Evolutionary conservation across 2,888 invertebrate genomes (phyloP), one percentile per base, ranked within the genome.

Genomic region (Philereme transversata): DNA sequence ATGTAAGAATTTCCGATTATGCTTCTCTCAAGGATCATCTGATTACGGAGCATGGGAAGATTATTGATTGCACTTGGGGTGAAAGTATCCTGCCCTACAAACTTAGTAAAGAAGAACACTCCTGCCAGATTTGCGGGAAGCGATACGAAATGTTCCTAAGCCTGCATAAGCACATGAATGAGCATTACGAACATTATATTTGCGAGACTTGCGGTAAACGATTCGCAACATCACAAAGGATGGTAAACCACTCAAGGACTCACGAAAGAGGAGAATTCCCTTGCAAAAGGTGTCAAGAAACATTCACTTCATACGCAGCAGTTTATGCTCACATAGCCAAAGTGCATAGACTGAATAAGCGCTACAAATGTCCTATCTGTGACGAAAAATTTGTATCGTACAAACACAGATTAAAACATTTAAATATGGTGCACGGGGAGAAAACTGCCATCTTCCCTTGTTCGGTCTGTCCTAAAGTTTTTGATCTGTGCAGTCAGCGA

Each of bases 191-290:
- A 8, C 89, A 90, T 61, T 90, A 81, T 60, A 89, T 92, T 4
- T 92, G 92, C 49, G 91, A 91, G 65, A 88, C 84, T n/a, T 92
- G 92, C 52, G 92, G 92, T 0, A 91, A 91, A 67, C 69, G 85
- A 1, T 91, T 91, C 57, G 90, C 86, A 0, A 91, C 91, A 0
- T 81, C 83, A 0, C 90, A 89, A 57, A 71, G 92, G 36, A 86
- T 92, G 89, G 75, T 88, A 5, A 90, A 88, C 54, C 92, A 92
- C 60, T 77, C 84, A 0, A 75, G 85, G 5, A 90, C 89, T 0
- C 92, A 92, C 63, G 86, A 87, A 63, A 72, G 82, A 8, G 86
- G 90, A 0, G 79, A 76, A 2, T 92, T 90, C 36, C 85, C 86
- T 0, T 92, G 92, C 73, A 88, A 88, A 63, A 79, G 75, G n/a